Base-by-base conservation (phyloP, 1,140 invertebrate species). In the Bombus pyrosoma region DNA sequence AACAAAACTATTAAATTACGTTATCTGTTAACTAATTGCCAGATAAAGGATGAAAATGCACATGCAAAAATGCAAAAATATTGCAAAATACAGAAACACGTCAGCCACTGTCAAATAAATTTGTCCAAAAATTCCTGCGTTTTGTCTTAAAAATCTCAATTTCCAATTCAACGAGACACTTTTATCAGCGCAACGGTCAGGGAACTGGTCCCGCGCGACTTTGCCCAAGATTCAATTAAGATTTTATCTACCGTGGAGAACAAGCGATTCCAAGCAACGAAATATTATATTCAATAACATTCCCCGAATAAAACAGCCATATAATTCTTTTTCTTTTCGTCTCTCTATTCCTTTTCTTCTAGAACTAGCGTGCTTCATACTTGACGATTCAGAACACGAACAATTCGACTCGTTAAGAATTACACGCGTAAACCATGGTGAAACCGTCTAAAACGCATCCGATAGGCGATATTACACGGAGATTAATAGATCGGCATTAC, bases 401-500 rank as follows among this genome's bases (percentile, higher is more conserved):
- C 57, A 62, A 83, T 77, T 68, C 59, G 18, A n/a, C 81, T 83
- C 59, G 81, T 83, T 83, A 78, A 69, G 32, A 28, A 69, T 83
- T 77, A 85, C 83, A 72, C 64, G 68, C 53, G 37, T 71, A 59
- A 80, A 71, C 25, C 57, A 43, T 62, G 66, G 22, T n/a, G 34
- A 37, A 79, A 47, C 68, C 68, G 41, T 34, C 53, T 79, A 47
- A 72, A 80, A 80, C 68, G 53, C 68, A 71, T 84, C 77, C 66
- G 77, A 72, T 59, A 69, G 68, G 53, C 47, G 53, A 85, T 85
- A 85, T 80, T 59, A 80, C 68, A 80, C 68, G 28, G 83, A 85
- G 37, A 77, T 88, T 84, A 76, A 84, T 87, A 87, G 34, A 85
- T 69, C 77, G 28, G n/a, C 83, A 74, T 53, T 84, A 87, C 83